Base-by-base conservation (phyloP, 2,113 vertebrate species). In the Catharus minimus region DNA sequence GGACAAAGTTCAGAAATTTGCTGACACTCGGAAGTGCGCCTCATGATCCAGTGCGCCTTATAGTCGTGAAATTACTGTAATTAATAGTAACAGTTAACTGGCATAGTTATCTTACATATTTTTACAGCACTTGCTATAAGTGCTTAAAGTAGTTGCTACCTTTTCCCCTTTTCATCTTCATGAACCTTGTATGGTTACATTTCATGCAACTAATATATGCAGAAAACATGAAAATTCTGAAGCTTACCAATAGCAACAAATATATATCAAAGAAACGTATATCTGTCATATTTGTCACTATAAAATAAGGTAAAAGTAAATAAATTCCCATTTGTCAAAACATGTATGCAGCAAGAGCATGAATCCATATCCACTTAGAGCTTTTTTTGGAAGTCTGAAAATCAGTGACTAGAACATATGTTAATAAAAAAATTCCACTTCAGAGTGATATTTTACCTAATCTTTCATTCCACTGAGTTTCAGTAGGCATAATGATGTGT, bases 401-500 rank as follows among this genome's bases (percentile, higher is more conserved):
- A 94, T 91, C 36, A 79, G 67, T 76, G 43, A 88, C 88, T 95
- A 93, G 88, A 74, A 58, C 15, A 56, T 46, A 74, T 13, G 26
- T 32, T 56, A 71, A 87, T 75, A 72, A 5, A 60, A 90, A 77
- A 60, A 52, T 30, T 30, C 5, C 58, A 86, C 41, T 41, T 85
- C 14, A 64, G 24, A 77, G 22, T 86, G 44, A 36, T 85, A 62
- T 65, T 62, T 93, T 36, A 69, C 18, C 4, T 74, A 79, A 78
- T 44, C 4, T 88, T 90, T 77, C 18, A 46, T 32, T 4, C 18
- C 22, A 75, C 15, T 21, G 44, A 89, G 39, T 87, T 46, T 69
- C 39, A 67, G 26, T 67, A 77, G 47, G 10, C 20, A 75, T 21
- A 58, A 90, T 69, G 79, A 86, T 11, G 11, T 66, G 26, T 77